Evolutionary conservation across 1,140 invertebrate genomes (phyloP).

Genomic region (Archivesica marissinica): DNA sequence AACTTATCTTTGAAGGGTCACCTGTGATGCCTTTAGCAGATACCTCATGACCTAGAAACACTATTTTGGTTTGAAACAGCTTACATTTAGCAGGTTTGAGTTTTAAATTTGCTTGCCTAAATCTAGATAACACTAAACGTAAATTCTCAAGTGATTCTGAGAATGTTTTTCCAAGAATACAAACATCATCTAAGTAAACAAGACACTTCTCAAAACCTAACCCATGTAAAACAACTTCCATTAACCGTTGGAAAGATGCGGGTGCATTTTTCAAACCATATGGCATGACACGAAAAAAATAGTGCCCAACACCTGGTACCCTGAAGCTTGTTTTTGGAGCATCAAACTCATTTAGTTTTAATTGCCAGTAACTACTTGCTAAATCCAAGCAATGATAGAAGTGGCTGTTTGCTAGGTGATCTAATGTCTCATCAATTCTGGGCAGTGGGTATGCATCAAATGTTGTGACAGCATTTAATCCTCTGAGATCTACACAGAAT

Average conservation of each 20-base stretch:
- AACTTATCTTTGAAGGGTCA: constrained; percentile 24
- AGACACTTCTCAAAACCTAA: constrained; percentile 55
- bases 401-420: background rate
- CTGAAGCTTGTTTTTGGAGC: constrained; percentile 40
- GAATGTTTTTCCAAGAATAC: constrained; percentile 35
- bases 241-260: constrained; percentile 70
- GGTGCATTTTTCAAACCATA: constrained; percentile 65
- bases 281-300: constrained; percentile 63
- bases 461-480: constrained; percentile 63
- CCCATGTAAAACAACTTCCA: constrained; percentile 68
- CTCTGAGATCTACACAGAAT: constrained; percentile 85
- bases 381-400: constrained; percentile 43
- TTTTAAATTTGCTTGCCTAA: constrained; percentile 19
- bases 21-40: background rate
- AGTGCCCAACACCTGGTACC: constrained; percentile 43
- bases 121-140: constrained; percentile 5
- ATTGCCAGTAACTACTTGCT: constrained; percentile 37
- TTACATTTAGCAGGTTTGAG: constrained; percentile 31
- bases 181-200: constrained; percentile 64
- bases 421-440: constrained; percentile 27
- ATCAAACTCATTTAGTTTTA: constrained; percentile 48
- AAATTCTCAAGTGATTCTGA: constrained; percentile 17
- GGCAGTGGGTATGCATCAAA: constrained; percentile 57
- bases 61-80: constrained; percentile 20
- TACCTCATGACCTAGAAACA: constrained; percentile 25